These are phyloP conservation scores for Sepiola atlantica DNA, from an alignment of 2,888 invertebrate genomes.

Conservation along the genomic window DNA sequence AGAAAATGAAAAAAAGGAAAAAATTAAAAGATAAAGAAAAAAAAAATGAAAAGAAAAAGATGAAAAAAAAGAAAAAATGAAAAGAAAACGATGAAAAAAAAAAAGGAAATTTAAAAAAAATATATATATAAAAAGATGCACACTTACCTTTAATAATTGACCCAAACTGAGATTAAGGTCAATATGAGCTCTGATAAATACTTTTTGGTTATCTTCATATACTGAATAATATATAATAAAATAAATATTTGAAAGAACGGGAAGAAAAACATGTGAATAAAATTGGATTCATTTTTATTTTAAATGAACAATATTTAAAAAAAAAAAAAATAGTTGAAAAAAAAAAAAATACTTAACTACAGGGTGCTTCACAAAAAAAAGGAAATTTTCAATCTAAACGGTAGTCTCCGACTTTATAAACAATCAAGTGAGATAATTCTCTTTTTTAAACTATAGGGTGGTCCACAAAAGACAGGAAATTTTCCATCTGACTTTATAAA, in stretches of 20 bases:
- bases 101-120: too few species aligned
- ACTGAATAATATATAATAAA: conserved; percentile 54
- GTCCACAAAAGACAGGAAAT: too few species aligned
- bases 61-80: background rate
- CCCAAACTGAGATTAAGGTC: conserved; percentile 96
- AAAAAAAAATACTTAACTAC: too few species aligned
- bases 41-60: background rate
- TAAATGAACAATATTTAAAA: background rate
- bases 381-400: too few species aligned
- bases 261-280: background rate
- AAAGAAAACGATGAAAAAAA: too few species aligned
- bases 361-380: too few species aligned
- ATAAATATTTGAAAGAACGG: background rate
- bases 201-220: conserved; percentile 66
- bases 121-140: too few species aligned
- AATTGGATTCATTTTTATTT: background rate
- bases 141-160: conserved; percentile 81
- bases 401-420: too few species aligned
- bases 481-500: too few species aligned
- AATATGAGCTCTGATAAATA: conserved; percentile 83
- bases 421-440: too few species aligned
- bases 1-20: background rate
- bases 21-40: background rate
- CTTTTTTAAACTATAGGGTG: too few species aligned
- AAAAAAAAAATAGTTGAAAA: too few species aligned